Conservation (phyloP, 2,797 vertebrate species). For the Malacoctenus gilli region DNA sequence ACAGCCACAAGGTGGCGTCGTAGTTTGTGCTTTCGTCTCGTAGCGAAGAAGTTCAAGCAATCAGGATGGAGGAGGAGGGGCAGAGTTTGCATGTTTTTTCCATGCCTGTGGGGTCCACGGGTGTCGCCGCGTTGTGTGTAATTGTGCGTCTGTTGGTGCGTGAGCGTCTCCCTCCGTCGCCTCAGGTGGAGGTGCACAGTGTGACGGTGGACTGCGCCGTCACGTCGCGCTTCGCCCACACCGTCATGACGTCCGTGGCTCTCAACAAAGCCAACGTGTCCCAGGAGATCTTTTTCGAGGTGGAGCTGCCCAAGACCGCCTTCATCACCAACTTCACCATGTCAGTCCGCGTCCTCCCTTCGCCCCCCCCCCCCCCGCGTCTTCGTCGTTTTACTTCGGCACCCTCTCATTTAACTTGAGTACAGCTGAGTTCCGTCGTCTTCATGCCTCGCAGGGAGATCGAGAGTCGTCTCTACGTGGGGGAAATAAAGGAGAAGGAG, state of each 20-base stretch:
- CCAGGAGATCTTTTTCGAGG: conserved; percentile 87
- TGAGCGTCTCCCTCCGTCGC: too few species aligned
- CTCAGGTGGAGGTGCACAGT: conserved; percentile 73
- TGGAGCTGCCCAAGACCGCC: conserved; percentile 92
- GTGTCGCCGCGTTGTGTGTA: too few species aligned
- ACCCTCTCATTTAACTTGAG: neutral
- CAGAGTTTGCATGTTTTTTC: too few species aligned
- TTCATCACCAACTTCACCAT: conserved; percentile 96
- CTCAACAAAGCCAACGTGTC: conserved; percentile 83
- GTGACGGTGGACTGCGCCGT: conserved; percentile 88
- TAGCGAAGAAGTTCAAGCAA: too few species aligned
- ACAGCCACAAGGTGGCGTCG: too few species aligned
- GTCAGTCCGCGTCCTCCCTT: conserved; percentile 73
- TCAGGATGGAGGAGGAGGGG: too few species aligned
- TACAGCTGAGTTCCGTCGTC: neutral
- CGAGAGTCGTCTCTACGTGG: conserved; percentile 81
- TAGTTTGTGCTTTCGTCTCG: too few species aligned
- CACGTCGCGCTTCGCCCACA: conserved; percentile 88
- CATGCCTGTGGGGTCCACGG: too few species aligned
- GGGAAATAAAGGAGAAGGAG: conserved; percentile 88
- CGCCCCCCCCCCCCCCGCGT: too few species aligned
- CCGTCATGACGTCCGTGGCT: conserved; percentile 87
- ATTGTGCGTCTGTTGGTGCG: too few species aligned
- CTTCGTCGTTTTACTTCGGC: too few species aligned
- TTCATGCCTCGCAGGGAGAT: conserved; percentile 80